Conservation (phyloP, 1,140 invertebrate genomes). For the Eueides isabella region DNA sequence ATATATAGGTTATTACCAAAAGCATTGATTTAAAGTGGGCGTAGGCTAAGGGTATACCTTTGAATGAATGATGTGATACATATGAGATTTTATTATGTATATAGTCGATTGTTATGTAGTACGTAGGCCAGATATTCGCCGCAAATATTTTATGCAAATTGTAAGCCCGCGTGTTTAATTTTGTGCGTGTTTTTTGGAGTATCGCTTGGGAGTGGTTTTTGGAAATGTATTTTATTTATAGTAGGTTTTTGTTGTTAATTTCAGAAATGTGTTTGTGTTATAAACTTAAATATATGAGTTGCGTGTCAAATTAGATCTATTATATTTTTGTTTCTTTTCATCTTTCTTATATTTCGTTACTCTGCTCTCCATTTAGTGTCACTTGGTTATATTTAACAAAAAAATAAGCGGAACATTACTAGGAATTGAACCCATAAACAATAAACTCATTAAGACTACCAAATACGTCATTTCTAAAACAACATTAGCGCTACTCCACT, state of each 20-base stretch:
- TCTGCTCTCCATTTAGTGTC: too few species aligned
- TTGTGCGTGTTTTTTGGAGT: background rate
- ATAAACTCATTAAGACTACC: too few species aligned
- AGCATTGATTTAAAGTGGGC: slow-evolving; percentile 7
- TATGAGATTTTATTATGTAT: slow-evolving; percentile 72
- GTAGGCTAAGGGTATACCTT: slow-evolving; percentile 65
- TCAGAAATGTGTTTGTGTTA: too few species aligned
- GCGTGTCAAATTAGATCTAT: too few species aligned
- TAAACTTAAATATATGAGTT: background rate
- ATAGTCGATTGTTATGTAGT: slow-evolving; percentile 79
- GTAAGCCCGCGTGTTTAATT: background rate
- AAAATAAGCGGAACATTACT: too few species aligned
- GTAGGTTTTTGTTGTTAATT: background rate
- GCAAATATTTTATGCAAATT: slow-evolving; percentile 9
- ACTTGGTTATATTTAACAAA: too few species aligned
- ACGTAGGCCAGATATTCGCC: slow-evolving; percentile 55
- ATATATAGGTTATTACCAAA: background rate
- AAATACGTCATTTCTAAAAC: background rate
- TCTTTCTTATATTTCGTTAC: too few species aligned
- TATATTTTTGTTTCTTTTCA: too few species aligned
- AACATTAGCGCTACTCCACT: background rate
- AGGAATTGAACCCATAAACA: too few species aligned
- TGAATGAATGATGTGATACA: slow-evolving; percentile 80
- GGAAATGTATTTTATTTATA: too few species aligned
- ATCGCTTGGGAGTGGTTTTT: background rate